These are phyloP conservation scores for Cebidichthys violaceus DNA, from an alignment of 2,113 vertebrate genomes.

Conservation along the genomic window DNA sequence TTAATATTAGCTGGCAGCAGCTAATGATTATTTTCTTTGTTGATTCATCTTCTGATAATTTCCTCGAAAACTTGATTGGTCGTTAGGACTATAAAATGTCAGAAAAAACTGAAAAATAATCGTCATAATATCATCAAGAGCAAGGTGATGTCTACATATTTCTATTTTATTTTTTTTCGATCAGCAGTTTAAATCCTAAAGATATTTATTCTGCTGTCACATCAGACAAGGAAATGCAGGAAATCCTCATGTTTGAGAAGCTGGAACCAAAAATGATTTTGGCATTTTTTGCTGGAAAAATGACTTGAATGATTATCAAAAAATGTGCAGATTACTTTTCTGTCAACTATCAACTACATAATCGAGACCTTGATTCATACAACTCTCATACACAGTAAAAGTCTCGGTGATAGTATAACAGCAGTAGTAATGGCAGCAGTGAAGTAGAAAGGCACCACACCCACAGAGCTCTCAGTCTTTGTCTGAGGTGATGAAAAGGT, in stretches of 20 bases:
- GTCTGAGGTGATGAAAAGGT: slow-evolving; percentile 52
- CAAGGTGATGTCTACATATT: background rate
- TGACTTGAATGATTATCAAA: background rate
- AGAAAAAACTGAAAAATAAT: background rate
- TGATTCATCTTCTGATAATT: background rate
- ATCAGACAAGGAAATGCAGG: background rate
- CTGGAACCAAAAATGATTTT: background rate
- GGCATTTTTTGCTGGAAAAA: background rate
- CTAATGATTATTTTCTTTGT: background rate
- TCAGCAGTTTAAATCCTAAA: background rate
- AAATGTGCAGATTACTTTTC: background rate
- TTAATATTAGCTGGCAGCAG: background rate
- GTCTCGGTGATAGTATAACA: accelerated
- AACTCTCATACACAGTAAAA: background rate
- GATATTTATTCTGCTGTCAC: background rate
- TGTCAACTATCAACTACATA: background rate
- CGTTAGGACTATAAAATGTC: background rate
- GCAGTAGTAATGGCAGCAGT: background rate
- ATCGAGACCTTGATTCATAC: background rate
- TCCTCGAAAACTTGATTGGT: background rate
- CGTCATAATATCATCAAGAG: background rate
- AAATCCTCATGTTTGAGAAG: background rate
- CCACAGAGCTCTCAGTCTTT: slow-evolving; percentile 12
- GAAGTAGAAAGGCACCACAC: slow-evolving; percentile 25
- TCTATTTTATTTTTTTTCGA: background rate